Percentiles rank a stretch among this genome's conserved stretches.
Evolutionary conservation across 2,888 invertebrate species (phyloP).

Genomic region (Chydorus sphaericus): DNA sequence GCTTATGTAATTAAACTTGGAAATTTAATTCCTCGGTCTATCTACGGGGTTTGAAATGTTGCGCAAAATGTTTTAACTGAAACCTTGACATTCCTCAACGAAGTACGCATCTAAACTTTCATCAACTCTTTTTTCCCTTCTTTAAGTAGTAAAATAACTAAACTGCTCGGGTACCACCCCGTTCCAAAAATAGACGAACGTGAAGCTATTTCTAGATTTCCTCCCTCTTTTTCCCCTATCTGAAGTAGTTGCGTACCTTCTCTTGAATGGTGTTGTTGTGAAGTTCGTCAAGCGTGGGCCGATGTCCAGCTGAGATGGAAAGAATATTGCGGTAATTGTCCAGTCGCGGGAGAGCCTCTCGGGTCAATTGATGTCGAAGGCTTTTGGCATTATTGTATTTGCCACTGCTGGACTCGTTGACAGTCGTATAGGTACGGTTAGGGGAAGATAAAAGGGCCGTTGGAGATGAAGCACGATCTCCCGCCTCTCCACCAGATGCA

Average conservation of each 20-base stretch:
- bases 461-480: conserved; percentile 13
- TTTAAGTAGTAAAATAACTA: not conserved
- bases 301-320: conserved; percentile 50
- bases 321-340: conserved; percentile 64
- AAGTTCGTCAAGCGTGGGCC: conserved; percentile 69
- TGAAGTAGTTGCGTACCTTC: conserved; percentile 8
- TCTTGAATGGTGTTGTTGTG: conserved; percentile 30
- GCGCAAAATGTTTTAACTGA: conserved; percentile 1
- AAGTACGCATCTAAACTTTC: not conserved
- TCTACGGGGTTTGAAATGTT: too few species aligned
- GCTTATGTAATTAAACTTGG: too few species aligned
- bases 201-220: not conserved
- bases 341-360: conserved; percentile 63
- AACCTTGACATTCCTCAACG: not conserved
- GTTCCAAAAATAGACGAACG: too few species aligned
- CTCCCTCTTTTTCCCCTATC: not conserved
- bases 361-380: conserved; percentile 27
- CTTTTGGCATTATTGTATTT: conserved; percentile 23
- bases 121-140: not conserved
- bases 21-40: too few species aligned
- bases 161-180: too few species aligned
- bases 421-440: not conserved
- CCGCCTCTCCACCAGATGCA: conserved; percentile 7
- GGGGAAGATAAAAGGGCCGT: conserved; percentile 13
- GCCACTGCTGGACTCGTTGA: not conserved